phyloP scores from a whole-genome alignment of 1,140 invertebrate species.

The Drosophila persimilis region DNA sequence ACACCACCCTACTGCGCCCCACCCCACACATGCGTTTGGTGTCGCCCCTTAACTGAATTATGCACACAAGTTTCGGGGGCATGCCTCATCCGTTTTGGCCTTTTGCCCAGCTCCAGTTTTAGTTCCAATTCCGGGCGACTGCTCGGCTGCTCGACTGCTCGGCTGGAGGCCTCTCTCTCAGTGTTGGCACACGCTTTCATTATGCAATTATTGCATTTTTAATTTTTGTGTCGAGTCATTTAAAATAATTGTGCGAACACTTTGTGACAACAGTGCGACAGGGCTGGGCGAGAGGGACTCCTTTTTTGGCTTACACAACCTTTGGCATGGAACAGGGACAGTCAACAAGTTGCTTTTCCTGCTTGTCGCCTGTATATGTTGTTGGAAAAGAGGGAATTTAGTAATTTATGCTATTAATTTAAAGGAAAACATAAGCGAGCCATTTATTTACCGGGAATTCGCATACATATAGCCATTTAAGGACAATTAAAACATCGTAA shows the following conservation, averaged over 20 bases:
- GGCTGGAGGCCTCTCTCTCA: slow-evolving; percentile 2
- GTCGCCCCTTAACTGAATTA: slow-evolving; percentile 46
- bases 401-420: slow-evolving; percentile 4
- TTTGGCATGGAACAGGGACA: slow-evolving; percentile 8
- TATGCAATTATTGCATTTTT: slow-evolving; percentile 75
- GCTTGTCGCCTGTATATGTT: slow-evolving; percentile 15
- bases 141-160: too few species aligned
- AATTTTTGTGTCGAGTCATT: slow-evolving; percentile 75
- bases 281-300: neutral
- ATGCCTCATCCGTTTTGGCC: slow-evolving; percentile 52
- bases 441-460: too few species aligned
- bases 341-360: slow-evolving; percentile 62
- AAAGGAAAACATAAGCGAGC: neutral
- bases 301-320: slow-evolving; percentile 26
- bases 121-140: too few species aligned
- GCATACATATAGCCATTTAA: too few species aligned
- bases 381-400: slow-evolving; percentile 11
- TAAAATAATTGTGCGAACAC: slow-evolving; percentile 73
- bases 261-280: slow-evolving; percentile 48
- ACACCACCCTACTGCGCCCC: neutral
- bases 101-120: slow-evolving; percentile 38
- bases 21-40: slow-evolving; percentile 1
- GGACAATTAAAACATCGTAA: too few species aligned
- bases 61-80: slow-evolving; percentile 44
- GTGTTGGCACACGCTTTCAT: slow-evolving; percentile 59